Base-by-base conservation (phyloP, 2,888 invertebrate species). In the Onthophagus sagittarius region DNA sequence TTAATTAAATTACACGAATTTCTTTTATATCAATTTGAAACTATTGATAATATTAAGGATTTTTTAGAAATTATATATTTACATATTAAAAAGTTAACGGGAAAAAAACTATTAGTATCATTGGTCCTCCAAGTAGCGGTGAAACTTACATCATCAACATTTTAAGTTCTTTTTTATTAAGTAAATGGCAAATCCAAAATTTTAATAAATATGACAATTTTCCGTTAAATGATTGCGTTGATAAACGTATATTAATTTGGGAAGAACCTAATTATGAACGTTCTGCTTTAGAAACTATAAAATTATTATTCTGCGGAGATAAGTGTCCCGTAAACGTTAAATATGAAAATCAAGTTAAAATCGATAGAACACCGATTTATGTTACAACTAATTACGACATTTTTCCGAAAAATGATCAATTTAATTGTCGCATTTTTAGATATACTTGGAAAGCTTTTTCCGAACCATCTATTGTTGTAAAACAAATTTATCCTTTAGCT, bases 261-360 rank as follows among this genome's bases (percentile, higher is more conserved):
- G n/a, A n/a, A n/a, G n/a, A 78, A 74, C 78, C 78, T 63, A 77
- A 77, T 72, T 75, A 71, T 32, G 76, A 78, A 75, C 77, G 77
- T 0, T 63, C 71, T 53, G 71, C 76, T 15, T 75, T 75, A 31
- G 76, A 78, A 69, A 77, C 76, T 11, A 72, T 77, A 71, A 77
- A 77, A 75, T 64, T 77, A 39, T 72, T 78, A 71, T 76, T 76
- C 67, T 73, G 74, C 14, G 76, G 76, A 63, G 75, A 74, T 65
- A 72, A 71, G 1, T 72, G 71, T 69, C 63, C 69, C 39, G 76
- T 69, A 14, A 74, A 71, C 15, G 69, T 76, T 11, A 76, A 76
- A 72, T 75, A 75, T 73, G 65, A 74, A 71, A 15, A n/a, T 9
- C 73, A 75, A 70, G 76, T 74, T 32, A 71, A 72, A 72, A 75